Conservation (phyloP, 2,113 vertebrate genomes). For the Podarcis muralis region DNA sequence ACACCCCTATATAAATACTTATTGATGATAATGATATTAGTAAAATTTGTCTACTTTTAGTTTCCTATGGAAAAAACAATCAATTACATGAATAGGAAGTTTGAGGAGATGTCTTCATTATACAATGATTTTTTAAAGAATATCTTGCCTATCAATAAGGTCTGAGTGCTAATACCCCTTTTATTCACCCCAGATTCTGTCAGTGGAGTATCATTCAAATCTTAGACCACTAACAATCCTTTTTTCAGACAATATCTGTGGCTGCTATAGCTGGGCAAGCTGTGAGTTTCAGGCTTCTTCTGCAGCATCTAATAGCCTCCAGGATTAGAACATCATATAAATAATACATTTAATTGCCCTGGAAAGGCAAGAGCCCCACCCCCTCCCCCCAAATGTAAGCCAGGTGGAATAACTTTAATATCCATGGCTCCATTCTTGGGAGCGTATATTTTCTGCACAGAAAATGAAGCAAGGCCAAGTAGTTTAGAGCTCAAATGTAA, state of each 20-base stretch:
- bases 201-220: not conserved
- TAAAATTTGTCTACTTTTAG: too few relatives aligned
- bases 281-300: slow-evolving; percentile 4
- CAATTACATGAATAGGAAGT: not conserved
- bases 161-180: not conserved
- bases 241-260: not conserved
- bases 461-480: not conserved
- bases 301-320: not conserved
- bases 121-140: not conserved
- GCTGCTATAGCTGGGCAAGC: not conserved
- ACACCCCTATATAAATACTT: too few relatives aligned
- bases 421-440: slow-evolving; percentile 10
- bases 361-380: not conserved
- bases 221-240: not conserved
- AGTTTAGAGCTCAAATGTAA: not conserved
- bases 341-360: not conserved
- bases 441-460: not conserved
- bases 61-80: not conserved
- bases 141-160: not conserved
- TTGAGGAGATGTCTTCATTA: not conserved
- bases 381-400: not conserved
- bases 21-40: too few relatives aligned
- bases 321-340: not conserved
- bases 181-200: not conserved
- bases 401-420: not conserved